phyloP scores from a whole-genome alignment of 2,113 vertebrate genomes.

The Pungitius pungitius region DNA sequence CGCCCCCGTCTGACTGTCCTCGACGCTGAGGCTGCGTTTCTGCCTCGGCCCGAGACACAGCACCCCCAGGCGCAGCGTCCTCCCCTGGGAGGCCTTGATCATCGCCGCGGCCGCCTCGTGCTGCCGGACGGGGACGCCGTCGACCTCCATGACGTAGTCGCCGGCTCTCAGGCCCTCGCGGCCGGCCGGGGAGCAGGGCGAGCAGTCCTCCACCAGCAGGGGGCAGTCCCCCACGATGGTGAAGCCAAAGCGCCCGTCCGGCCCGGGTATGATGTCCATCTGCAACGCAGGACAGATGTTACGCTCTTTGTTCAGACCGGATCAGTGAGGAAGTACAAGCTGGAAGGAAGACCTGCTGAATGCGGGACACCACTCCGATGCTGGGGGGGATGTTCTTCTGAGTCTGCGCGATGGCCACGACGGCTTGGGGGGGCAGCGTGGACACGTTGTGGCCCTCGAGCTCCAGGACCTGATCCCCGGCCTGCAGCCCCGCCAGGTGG shows the following conservation, averaged over 20 bases:
- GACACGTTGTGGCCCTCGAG: conserved; percentile 92
- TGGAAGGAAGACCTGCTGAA: conserved; percentile 77
- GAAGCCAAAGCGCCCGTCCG: conserved; percentile 82
- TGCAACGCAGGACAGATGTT: conserved; percentile 33
- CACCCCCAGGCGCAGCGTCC: conserved; percentile 83
- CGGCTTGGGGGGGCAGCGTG: conserved; percentile 78
- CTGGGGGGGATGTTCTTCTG: conserved; percentile 93
- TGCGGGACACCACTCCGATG: conserved; percentile 92
- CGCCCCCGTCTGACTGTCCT: conserved; percentile 66
- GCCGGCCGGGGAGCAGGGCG: conserved; percentile 82
- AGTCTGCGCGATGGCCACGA: conserved; percentile 84
- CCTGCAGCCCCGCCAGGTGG: conserved; percentile 86
- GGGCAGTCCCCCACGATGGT: conserved; percentile 83
- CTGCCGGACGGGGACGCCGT: conserved; percentile 81
- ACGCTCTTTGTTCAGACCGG: no score
- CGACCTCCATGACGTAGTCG: conserved; percentile 88
- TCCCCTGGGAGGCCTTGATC: conserved; percentile 82
- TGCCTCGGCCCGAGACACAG: conserved; percentile 80
- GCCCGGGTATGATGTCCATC: conserved; percentile 80
- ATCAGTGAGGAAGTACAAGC: no score
- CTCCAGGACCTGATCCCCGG: conserved; percentile 95
- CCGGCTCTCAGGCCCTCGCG: conserved; percentile 83
- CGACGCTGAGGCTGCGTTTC: conserved; percentile 60
- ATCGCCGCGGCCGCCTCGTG: conserved; percentile 76
- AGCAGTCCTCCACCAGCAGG: conserved; percentile 84